These are phyloP conservation scores for Sinodicranocentrus sp. DNA, from an alignment of 2,888 invertebrate species.

Conservation along the genomic window DNA sequence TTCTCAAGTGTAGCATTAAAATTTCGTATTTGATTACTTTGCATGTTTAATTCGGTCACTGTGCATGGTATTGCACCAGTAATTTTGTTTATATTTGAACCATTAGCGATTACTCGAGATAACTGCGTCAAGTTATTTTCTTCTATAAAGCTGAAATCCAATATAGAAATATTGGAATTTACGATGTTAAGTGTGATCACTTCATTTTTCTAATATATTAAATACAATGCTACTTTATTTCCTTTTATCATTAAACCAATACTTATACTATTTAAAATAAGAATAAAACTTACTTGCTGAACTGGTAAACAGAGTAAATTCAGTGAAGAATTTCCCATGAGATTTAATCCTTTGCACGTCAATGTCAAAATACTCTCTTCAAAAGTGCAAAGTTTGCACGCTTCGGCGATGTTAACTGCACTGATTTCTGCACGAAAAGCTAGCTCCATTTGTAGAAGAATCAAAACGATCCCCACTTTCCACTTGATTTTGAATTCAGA, in stretches of 20 bases:
- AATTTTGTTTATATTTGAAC: slow-evolving; percentile 24
- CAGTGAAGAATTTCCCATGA: too few species aligned
- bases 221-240: not conserved
- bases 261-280: too few species aligned
- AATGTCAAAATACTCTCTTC: too few species aligned
- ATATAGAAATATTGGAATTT: slow-evolving; percentile 18
- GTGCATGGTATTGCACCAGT: slow-evolving; percentile 29
- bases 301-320: not conserved
- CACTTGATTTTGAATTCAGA: too few species aligned
- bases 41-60: not conserved
- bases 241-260: too few species aligned
- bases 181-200: slow-evolving; percentile 14
- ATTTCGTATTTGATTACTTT: slow-evolving; percentile 14
- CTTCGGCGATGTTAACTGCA: too few species aligned
- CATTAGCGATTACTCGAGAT: slow-evolving; percentile 18
- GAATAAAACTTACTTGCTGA: not conserved
- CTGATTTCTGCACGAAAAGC: too few species aligned
- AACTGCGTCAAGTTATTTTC: slow-evolving; percentile 11
- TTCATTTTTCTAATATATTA: not conserved
- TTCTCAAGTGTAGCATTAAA: too few species aligned
- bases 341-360: too few species aligned
- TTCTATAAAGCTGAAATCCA: slow-evolving; percentile 32
- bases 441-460: too few species aligned
- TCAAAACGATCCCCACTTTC: too few species aligned
- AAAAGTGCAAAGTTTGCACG: too few species aligned